Conservation (phyloP, 2,113 vertebrate species). For the Neolamprologus devosi region DNA sequence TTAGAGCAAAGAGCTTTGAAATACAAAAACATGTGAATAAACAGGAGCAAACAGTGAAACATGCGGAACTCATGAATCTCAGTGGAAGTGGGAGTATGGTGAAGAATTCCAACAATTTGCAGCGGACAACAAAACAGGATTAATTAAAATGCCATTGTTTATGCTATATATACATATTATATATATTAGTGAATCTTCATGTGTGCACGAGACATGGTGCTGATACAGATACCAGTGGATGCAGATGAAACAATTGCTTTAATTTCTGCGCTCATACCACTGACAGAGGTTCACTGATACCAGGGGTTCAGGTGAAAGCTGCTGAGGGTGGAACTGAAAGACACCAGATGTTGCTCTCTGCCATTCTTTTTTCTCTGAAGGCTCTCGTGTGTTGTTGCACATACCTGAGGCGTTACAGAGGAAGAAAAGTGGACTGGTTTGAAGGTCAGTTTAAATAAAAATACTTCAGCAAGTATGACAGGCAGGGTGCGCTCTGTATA, state of each 20-base stretch:
- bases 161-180: background rate
- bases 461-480: conserved; percentile 69
- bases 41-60: conserved; percentile 5
- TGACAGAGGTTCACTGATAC: conserved; percentile 19
- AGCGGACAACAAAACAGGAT: background rate
- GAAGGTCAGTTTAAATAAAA: conserved; percentile 75
- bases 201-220: background rate
- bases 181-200: background rate
- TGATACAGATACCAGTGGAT: background rate
- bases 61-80: background rate
- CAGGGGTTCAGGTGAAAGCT: conserved; percentile 38
- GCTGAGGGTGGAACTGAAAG: conserved; percentile 54
- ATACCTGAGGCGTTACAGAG: conserved; percentile 43
- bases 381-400: conserved; percentile 37
- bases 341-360: conserved; percentile 56
- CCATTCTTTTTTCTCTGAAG: conserved; percentile 18
- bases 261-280: conserved; percentile 29
- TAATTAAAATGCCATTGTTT: background rate
- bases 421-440: conserved; percentile 59
- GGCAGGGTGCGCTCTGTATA: conserved; percentile 70
- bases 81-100: background rate
- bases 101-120: background rate
- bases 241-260: conserved; percentile 27
- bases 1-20: background rate
- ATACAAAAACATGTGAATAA: conserved; percentile 23